Base-by-base conservation (phyloP, 2,797 vertebrate genomes). In the Eidolon dupreanum region DNA sequence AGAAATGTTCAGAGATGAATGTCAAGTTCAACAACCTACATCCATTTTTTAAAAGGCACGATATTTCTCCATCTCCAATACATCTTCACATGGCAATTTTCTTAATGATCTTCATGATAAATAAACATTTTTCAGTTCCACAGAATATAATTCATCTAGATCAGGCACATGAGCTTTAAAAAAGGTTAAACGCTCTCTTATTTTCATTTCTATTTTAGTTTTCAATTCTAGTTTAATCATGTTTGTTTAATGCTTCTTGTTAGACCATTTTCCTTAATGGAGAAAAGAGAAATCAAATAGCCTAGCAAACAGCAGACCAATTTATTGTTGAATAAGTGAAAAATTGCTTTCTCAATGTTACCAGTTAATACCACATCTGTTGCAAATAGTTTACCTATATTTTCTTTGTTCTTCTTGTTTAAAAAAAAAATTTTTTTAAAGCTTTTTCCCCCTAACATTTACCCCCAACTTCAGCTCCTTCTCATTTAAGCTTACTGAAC, bases 1-100 rank as follows among this genome's bases (percentile, higher is more conserved):
- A 90, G 84, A 89, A 90, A 84, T 70, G 92, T 90, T 55, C 71
- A 93, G 70, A 90, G n/a, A 24, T 41, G 31, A 86, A 89, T 33
- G 51, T 78, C 74, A 93, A 57, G 19, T 53, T 66, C n/a, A 41
- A 89, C 12, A 57, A 65, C 9, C 16, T 73, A 51, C n/a, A 57
- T 17, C 31, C 53, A 15, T 16, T 83, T 93, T 92, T 70, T 16
- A 53, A 83, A 95, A 65, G 74, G 38, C 15, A 65, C 84, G 38
- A 3, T 15, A 84, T 41, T n/a, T 90, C 46, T 51, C 63, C 33
- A 28, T 82, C 31, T 94, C 11, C 43, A 85, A 61, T 3, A 19
- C 17, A 53, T 46, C 6, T 17, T 31, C 8, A 53, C 5, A 71
- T 16, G 16, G 38, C 24, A 70, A 4, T 66, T 36, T 85, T 77